These are phyloP conservation scores for Acestrorhynchus altus DNA, from an alignment of 2,797 vertebrate genomes.

Conservation along the genomic window DNA sequence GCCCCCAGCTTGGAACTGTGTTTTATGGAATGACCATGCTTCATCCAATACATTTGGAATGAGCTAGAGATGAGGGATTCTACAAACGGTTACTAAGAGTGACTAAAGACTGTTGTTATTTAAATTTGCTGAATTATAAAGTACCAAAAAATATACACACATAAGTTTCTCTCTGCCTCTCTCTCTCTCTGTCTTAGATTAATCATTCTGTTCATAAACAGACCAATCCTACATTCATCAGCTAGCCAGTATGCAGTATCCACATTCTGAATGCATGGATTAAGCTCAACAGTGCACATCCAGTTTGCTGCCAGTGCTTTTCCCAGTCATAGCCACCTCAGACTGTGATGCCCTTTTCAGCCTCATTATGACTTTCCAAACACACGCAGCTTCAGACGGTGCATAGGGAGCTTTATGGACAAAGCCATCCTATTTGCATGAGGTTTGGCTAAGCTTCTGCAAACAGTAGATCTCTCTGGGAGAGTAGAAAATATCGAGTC, in stretches of 20 bases:
- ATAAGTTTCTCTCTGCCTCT: not conserved
- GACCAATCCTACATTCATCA: not conserved
- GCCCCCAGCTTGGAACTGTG: no score
- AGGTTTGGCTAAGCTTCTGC: slow-evolving; percentile 56
- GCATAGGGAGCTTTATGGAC: slow-evolving; percentile 48
- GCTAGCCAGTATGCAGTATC: not conserved
- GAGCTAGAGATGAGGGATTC: no score
- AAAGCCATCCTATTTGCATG: slow-evolving; percentile 54
- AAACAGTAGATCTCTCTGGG: slow-evolving; percentile 63
- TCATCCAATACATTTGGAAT: no score
- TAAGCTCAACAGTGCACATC: slow-evolving; percentile 15
- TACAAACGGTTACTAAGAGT: no score
- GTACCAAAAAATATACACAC: no score
- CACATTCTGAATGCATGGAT: slow-evolving; percentile 30
- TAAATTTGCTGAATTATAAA: no score
- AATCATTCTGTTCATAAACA: not conserved
- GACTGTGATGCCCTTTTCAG: slow-evolving; percentile 41
- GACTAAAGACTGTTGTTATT: no score
- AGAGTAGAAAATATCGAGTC: slow-evolving; percentile 58
- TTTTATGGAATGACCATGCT: no score
- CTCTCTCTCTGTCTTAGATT: not conserved
- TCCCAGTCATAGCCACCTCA: slow-evolving; percentile 19
- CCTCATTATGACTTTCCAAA: slow-evolving; percentile 46
- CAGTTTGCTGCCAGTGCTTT: slow-evolving; percentile 28
- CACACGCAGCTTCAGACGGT: slow-evolving; percentile 30